Evolutionary conservation across 2,797 vertebrate species (phyloP).

Genomic region (Hyperoplus immaculatus): DNA sequence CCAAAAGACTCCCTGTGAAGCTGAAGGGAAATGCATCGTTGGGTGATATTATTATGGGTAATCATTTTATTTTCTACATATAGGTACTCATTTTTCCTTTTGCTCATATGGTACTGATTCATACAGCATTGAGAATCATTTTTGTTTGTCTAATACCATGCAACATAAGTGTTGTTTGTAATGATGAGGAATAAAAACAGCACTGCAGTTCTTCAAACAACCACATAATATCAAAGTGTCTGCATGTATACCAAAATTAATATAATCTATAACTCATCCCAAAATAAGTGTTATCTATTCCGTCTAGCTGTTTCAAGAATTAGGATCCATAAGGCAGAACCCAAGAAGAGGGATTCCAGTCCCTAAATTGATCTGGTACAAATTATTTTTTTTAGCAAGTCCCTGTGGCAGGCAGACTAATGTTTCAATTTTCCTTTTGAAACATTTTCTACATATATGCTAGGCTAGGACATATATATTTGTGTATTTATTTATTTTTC

Average conservation of each 20-base stretch:
- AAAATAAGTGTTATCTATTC: conserved; percentile 23
- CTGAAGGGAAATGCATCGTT: neutral
- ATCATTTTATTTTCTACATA: no score
- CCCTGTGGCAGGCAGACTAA: conserved; percentile 14
- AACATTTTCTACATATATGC: conserved; percentile 26
- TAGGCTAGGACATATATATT: conserved; percentile 3
- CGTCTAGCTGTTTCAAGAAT: conserved; percentile 17
- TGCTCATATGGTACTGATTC: neutral
- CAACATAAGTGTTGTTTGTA: neutral
- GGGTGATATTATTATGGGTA: neutral
- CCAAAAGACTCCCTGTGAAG: neutral
- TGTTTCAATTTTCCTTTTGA: conserved; percentile 19
- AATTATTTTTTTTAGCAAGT: conserved; percentile 31
- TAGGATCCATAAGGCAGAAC: conserved; percentile 1
- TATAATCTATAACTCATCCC: neutral
- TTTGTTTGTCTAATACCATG: neutral
- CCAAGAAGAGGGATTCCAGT: neutral
- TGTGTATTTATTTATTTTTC: conserved; percentile 45
- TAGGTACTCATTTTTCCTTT: no score
- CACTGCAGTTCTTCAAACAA: neutral
- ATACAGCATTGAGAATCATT: neutral
- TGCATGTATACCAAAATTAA: conserved; percentile 21
- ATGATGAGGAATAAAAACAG: neutral
- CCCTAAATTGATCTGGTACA: conserved; percentile 13
- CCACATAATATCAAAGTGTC: conserved; percentile 7